Base-by-base conservation (phyloP, 2,113 vertebrate species). In the Hystrix brachyura region DNA sequence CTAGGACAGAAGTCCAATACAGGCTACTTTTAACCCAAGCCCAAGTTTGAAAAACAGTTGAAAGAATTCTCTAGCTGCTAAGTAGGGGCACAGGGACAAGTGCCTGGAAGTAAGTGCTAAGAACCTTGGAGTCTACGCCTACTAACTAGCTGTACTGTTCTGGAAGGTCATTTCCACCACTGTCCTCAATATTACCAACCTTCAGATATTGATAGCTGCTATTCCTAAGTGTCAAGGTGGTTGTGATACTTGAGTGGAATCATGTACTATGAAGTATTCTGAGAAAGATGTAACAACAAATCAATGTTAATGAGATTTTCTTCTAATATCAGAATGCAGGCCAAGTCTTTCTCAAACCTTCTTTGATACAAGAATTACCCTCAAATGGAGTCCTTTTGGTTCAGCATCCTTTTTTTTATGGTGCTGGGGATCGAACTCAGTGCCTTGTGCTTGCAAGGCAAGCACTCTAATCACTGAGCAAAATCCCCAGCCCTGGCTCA, bases 1-100 rank as follows among this genome's bases (percentile, higher is more conserved):
- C 76, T 76, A 62, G 27, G 59, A 79, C 12, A n/a, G 67, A 97
- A 90, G 19, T n/a, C 27, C 89, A 83, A 94, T 17, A 81, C 4
- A 79, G 25, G 27, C 32, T 53, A 71, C 80, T 74, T 93, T 17
- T 90, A 65, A 32, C 23, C 71, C n/a, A 95, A 91, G 23, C 1
- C 48, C 25, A 57, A 51, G 7, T 43, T 57, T 86, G 46, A 91
- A 92, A 71, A 90, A 94, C 21, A 46, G 48, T 71, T 23, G 27
- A 34, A 88, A 74, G 21, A 48, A 51, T 71, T 80, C 93, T 88
- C 83, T 90, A 84, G 65, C 23, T 79, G 59, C 64, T 78, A 43
- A 78, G 23, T 46, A 21, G n/a, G 48, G 43, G n/a, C 7, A 32
- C 4, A 60, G 27, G 59, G 27, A 81, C 53, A 90, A 60, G 27